These are phyloP conservation scores for Lasioglossum albipes DNA, from an alignment of 1,140 invertebrate genomes.

Conservation along the genomic window DNA sequence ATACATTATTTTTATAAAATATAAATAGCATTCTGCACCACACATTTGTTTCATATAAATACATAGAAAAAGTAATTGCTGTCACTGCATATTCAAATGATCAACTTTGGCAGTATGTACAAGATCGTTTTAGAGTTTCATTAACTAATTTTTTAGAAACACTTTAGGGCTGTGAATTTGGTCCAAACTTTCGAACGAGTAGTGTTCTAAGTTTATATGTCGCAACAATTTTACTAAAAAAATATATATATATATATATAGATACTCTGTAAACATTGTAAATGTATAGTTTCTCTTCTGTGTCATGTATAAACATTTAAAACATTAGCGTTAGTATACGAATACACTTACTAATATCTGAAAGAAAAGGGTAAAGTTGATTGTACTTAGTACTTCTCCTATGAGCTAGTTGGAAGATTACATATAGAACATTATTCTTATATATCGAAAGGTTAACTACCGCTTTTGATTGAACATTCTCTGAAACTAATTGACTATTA, in stretches of 20 bases:
- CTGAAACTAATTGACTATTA: neutral
- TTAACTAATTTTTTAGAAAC: conserved; percentile 25
- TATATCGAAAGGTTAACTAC: neutral
- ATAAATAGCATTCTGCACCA: conserved; percentile 33
- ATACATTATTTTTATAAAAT: conserved; percentile 55
- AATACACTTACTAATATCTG: neutral
- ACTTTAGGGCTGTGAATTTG: conserved; percentile 20
- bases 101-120: conserved; percentile 27
- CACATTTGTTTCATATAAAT: conserved; percentile 41
- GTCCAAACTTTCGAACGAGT: conserved; percentile 35
- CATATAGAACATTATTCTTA: neutral
- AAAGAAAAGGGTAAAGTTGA: conserved; percentile 1
- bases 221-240: conserved; percentile 52
- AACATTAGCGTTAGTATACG: neutral
- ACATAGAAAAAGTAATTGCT: conserved; percentile 38
- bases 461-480: neutral
- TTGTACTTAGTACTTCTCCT: neutral
- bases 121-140: conserved; percentile 24
- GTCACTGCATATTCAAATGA: conserved; percentile 16
- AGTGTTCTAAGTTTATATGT: conserved; percentile 34
- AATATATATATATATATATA: conserved; percentile 39
- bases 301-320: neutral
- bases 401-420: neutral
- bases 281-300: conserved; percentile 11
- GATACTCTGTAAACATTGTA: conserved; percentile 37